Conservation (phyloP, 2,797 vertebrate genomes). For the Pipistrellus pygmaeus region DNA sequence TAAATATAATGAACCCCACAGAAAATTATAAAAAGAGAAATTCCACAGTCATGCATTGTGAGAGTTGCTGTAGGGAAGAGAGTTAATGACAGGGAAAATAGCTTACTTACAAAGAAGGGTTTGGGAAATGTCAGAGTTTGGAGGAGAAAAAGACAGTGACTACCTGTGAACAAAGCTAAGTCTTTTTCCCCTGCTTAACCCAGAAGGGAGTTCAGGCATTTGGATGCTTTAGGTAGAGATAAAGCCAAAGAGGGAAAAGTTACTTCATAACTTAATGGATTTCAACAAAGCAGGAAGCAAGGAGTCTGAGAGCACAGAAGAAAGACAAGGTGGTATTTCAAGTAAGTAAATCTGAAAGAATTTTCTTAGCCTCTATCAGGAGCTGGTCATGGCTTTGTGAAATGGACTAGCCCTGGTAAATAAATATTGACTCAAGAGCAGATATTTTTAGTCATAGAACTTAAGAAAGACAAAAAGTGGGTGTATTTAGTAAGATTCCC, state of each 20-base stretch:
- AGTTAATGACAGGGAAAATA: background rate
- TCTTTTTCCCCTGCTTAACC: background rate
- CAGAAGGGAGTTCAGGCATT: background rate
- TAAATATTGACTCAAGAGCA: background rate
- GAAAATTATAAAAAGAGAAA: background rate
- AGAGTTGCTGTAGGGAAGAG: background rate
- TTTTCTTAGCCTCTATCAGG: background rate
- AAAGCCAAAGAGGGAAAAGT: background rate
- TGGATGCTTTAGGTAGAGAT: background rate
- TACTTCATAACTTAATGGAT: background rate
- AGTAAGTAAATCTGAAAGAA: background rate
- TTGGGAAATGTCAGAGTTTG: background rate
- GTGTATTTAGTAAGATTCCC: background rate
- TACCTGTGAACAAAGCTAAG: background rate
- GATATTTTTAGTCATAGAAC: background rate
- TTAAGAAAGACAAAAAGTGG: background rate
- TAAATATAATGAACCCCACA: background rate
- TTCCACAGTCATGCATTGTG: background rate
- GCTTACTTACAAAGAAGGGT: background rate
- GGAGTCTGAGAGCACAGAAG: background rate
- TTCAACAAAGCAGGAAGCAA: background rate
- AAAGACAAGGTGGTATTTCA: background rate
- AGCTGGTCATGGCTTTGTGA: background rate
- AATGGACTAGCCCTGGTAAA: background rate
- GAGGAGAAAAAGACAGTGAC: background rate